Evolutionary conservation across 2,113 vertebrate genomes (phyloP).

Genomic region (Brachyhypopomus gauderio): DNA sequence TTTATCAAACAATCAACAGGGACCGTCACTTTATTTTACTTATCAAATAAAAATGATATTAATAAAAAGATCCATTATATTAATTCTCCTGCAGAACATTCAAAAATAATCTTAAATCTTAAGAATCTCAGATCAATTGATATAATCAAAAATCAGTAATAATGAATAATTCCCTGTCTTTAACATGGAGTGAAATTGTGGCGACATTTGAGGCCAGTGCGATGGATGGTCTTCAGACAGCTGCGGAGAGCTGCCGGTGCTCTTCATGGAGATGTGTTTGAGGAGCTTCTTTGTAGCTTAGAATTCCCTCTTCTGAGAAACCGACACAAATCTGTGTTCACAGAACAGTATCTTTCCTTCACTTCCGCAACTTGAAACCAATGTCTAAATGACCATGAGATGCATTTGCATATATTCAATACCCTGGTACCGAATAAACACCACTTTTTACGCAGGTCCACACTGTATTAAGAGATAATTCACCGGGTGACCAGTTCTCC

Average conservation of each 20-base stretch:
- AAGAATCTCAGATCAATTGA: too few species aligned
- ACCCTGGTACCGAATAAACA: too few species aligned
- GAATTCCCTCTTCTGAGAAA: background rate
- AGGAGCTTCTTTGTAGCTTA: background rate
- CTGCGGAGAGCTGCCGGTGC: background rate
- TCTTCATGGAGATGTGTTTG: constrained; percentile 27
- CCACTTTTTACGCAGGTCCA: too few species aligned
- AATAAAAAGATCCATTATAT: too few species aligned
- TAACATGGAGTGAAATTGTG: too few species aligned
- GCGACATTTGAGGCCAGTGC: background rate
- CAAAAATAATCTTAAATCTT: too few species aligned
- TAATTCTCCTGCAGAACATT: too few species aligned
- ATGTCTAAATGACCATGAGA: background rate
- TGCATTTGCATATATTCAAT: background rate
- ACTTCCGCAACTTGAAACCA: constrained; percentile 19
- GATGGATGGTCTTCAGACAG: background rate
- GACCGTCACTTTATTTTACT: background rate
- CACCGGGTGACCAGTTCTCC: too few species aligned
- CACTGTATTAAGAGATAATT: too few species aligned
- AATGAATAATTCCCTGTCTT: too few species aligned
- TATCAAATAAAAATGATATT: background rate
- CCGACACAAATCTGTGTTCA: constrained; percentile 26
- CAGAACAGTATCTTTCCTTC: constrained; percentile 10
- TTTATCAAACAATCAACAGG: background rate
- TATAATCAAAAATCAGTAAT: too few species aligned